Base-by-base conservation (phyloP, 2,888 invertebrate genomes). In the Lingula anatina region DNA sequence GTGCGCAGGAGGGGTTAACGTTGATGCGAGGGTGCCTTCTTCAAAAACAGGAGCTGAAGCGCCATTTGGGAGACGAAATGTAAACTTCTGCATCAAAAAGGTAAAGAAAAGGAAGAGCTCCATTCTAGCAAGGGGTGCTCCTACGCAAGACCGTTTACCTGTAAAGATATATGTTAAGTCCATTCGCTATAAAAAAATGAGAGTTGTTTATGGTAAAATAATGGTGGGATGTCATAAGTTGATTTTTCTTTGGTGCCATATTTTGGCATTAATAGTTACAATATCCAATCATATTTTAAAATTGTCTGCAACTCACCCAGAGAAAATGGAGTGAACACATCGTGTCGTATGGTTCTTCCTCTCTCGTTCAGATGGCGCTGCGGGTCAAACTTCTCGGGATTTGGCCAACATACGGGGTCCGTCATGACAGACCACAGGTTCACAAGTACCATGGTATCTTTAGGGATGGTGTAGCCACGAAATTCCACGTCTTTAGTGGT, bases 381-480 rank as follows among this genome's bases (percentile, higher is more conserved):
- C 9, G 31, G 31, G 9, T 31, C 15, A 31, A 31, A 31, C 31
- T 31, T 9, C 9, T 31, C 9, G 9, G 31, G 31, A 31, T 31
- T 15, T 12, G 31, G 9, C 9, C 9, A 31, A 31, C 9, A 9
- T 12, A 12, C 31, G 9, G 9, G 9, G 31, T 31, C 15, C 9
- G 15, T 9, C 9, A 31, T 60, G 5, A 72, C 52, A 2, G 70
- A 68, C 61, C 63, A 68, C 5, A 71, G 53, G 52, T 70, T 70
- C 21, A 67, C 50, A 41, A 70, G 64, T 5, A 72, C 61, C 4
- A 68, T 50, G 15, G 31, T 66, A 42, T 63, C 66, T 26, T 54
- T 54, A 2, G 62, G 62, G 21, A 62, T 55, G 44, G 12, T 21
- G 40, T 47, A 38, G 7, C 59, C 58, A 7, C 44, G n/a, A 9